phyloP scores from a whole-genome alignment of 2,113 vertebrate species.

The Eclectus roratus region DNA sequence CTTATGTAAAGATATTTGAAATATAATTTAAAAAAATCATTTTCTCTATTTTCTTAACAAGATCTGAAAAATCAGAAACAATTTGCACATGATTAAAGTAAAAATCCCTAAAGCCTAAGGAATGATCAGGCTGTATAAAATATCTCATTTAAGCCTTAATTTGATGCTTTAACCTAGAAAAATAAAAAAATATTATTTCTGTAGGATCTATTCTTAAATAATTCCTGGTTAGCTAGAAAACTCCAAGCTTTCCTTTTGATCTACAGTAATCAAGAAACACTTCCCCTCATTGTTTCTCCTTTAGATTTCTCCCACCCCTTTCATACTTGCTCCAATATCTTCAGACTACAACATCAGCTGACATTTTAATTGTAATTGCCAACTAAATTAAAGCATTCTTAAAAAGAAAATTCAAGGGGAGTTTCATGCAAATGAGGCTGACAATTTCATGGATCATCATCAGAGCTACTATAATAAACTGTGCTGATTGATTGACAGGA shows the following conservation, averaged over 20 bases:
- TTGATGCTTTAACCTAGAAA: neutral
- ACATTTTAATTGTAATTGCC: neutral
- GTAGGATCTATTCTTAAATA: neutral
- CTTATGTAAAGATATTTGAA: neutral
- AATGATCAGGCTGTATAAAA: neutral
- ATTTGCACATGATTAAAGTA: neutral
- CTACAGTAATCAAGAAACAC: neutral
- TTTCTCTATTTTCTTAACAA: neutral
- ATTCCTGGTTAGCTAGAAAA: neutral
- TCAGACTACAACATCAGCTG: neutral
- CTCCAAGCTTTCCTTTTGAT: neutral
- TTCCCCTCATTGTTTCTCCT: neutral
- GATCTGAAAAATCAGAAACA: neutral
- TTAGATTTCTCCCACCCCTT: neutral
- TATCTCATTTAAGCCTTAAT: neutral
- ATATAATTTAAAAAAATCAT: neutral
- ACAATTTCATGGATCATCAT: neutral
- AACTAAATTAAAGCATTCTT: neutral
- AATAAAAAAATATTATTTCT: neutral
- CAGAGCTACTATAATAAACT: neutral
- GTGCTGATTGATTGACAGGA: rapidly evolving
- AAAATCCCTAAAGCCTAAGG: neutral
- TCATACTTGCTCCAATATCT: neutral
- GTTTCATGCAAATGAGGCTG: neutral
- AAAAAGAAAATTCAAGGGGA: neutral